Evolutionary conservation across 2,113 vertebrate genomes (phyloP).

Genomic region (Oncorhynchus mykiss): DNA sequence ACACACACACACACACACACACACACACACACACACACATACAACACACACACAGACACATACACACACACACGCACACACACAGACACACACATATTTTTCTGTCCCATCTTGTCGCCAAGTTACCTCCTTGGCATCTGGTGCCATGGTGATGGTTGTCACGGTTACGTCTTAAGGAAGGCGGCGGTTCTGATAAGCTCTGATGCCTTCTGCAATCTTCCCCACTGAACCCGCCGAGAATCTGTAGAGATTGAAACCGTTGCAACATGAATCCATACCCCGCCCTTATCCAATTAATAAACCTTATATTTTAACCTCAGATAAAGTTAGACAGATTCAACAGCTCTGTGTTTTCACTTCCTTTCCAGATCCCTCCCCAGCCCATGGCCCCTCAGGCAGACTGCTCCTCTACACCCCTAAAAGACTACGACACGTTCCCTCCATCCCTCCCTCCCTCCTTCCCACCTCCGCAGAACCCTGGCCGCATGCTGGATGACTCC

Average conservation of each 20-base stretch:
- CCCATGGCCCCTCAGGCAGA: conserved; percentile 60
- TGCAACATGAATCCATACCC: conserved; percentile 26
- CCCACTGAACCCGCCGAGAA: conserved; percentile 16
- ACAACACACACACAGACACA: background rate
- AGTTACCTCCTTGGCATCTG: conserved; percentile 23
- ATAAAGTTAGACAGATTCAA: background rate
- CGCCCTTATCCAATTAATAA: conserved; percentile 31
- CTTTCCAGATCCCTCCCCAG: conserved; percentile 82
- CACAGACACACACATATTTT: conserved; percentile 2
- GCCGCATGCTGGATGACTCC: conserved; percentile 50
- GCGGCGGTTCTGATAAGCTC: background rate
- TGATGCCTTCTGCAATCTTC: background rate
- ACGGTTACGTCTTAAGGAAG: conserved; percentile 31
- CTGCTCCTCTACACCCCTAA: conserved; percentile 57
- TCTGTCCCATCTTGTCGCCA: background rate
- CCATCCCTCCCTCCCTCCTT: conserved; percentile 80
- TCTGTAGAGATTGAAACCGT: too few species aligned
- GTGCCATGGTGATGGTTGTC: conserved; percentile 31
- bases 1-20: too few species aligned
- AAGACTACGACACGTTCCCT: conserved; percentile 90
- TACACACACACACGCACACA: background rate
- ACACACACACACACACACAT: background rate
- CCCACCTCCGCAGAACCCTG: conserved; percentile 59
- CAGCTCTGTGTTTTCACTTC: background rate
- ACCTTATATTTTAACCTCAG: background rate